Evolutionary conservation across 2,797 vertebrate species (phyloP).

Genomic region (Cichlasoma orientale): DNA sequence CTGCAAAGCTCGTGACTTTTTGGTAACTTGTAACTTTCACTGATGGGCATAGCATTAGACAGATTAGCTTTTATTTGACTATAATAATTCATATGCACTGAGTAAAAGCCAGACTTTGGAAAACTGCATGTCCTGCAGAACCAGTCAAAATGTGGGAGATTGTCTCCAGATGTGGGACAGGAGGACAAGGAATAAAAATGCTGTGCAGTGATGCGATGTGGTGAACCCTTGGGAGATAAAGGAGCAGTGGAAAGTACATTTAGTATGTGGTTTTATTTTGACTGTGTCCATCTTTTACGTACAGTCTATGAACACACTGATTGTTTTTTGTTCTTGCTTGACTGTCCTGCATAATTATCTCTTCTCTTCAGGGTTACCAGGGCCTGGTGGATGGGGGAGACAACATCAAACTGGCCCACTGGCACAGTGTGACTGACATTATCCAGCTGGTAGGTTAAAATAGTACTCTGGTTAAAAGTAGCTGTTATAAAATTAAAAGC

Average conservation of each 20-base stretch:
- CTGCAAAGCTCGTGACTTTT: neutral
- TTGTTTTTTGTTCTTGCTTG: neutral
- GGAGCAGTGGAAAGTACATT: neutral
- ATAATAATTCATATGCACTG: neutral
- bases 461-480: neutral
- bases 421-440: constrained; percentile 97
- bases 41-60: neutral
- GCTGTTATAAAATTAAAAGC: neutral
- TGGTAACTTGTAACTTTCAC: neutral
- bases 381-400: constrained; percentile 95
- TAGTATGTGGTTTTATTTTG: neutral
- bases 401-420: constrained; percentile 91
- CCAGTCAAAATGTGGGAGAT: neutral
- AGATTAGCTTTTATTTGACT: neutral
- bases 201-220: neutral
- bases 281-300: neutral
- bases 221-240: neutral
- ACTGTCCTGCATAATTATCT: neutral
- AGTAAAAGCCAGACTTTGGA: neutral
- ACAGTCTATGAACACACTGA: neutral
- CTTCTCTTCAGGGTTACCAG: constrained; percentile 88
- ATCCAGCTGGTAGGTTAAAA: constrained; percentile 88
- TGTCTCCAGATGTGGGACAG: neutral
- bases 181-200: neutral
- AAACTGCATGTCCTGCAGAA: neutral